Base-by-base conservation (phyloP, 2,113 vertebrate species). In the Fregetta grallaria region DNA sequence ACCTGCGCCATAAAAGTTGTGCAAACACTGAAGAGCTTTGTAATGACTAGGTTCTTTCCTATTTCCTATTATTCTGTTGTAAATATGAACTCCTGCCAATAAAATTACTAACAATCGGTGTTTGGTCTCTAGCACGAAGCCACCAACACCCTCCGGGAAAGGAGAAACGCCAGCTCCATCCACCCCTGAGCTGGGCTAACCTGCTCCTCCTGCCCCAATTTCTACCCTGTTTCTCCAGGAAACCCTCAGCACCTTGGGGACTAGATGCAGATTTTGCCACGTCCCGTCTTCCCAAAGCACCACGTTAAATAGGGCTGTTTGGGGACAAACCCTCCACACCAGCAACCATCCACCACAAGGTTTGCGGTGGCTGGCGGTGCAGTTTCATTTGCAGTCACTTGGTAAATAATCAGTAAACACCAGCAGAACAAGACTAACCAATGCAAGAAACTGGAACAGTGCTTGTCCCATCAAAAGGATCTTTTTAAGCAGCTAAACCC, bases 361-460 rank as follows among this genome's bases (percentile, higher is more conserved):
- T 26, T 14, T 53, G n/a, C 2, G 1, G 59, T 4, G 26, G 36
- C 30, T 1, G 1, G 25, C 0, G 3, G 17, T 5, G 14, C 2
- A 1, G 38, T 32, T 40, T 44, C 14, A 3, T 26, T 26, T 42
- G 26, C 32, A 53, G 47, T 25, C 1, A 4, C 30, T 68, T 2
- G 27, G 58, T 21, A 15, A 89, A 82, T 14, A 11, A 53, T 3
- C 30, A 0, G 1, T 2, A 27, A 58, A 10, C 29, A 9, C 19
- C 53, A 6, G 14, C 29, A 47, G 63, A 17, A 36, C 9, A 7
- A 68, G 58, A 62, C 4, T 7, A 42, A 45, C 32, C 49, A 75
- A 55, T 0, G 1, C 18, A 22, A 26, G 20, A 32, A 18, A 9
- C 4, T 2, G 0, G 0, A 6, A 5, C 9, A 6, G n/a, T 1